Conservation (phyloP, 2,113 vertebrate genomes). For the Chloebia gouldiae region DNA sequence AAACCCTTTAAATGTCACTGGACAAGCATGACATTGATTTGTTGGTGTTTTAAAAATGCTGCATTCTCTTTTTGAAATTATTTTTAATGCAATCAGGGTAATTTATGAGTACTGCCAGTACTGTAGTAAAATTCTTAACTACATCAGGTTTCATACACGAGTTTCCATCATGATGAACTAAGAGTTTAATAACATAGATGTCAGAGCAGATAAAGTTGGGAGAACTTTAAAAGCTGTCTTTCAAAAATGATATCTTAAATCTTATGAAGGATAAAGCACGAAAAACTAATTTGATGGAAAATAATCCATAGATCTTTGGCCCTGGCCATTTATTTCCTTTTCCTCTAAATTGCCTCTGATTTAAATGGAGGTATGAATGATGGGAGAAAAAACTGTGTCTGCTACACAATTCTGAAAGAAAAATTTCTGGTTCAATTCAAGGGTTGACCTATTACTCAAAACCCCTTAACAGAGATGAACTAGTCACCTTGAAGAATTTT, state of each 20-base stretch:
- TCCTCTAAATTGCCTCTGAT: not conserved
- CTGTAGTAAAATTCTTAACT: slow-evolving; percentile 3
- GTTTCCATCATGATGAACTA: slow-evolving; percentile 11
- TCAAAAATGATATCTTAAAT: not conserved
- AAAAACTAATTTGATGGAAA: not conserved
- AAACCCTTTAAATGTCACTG: not conserved
- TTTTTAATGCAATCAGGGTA: slow-evolving; percentile 6
- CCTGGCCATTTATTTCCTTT: not conserved
- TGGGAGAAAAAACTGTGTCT: not conserved
- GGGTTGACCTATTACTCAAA: not conserved
- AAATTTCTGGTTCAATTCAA: not conserved
- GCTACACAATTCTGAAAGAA: not conserved
- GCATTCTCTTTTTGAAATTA: not conserved
- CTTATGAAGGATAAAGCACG: not conserved
- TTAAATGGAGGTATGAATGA: not conserved
- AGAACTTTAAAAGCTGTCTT: slow-evolving; percentile 15
- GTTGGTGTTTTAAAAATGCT: not conserved
- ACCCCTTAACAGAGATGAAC: not conserved
- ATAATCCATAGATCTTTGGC: not conserved
- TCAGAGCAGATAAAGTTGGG: slow-evolving; percentile 14
- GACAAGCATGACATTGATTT: not conserved
- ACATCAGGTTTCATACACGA: not conserved
- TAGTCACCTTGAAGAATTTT: not conserved
- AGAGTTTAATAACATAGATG: slow-evolving; percentile 52
- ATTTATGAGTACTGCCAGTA: slow-evolving; percentile 9